These are phyloP conservation scores for Struthidea cinerea DNA, from an alignment of 2,113 vertebrate genomes.

Conservation along the genomic window DNA sequence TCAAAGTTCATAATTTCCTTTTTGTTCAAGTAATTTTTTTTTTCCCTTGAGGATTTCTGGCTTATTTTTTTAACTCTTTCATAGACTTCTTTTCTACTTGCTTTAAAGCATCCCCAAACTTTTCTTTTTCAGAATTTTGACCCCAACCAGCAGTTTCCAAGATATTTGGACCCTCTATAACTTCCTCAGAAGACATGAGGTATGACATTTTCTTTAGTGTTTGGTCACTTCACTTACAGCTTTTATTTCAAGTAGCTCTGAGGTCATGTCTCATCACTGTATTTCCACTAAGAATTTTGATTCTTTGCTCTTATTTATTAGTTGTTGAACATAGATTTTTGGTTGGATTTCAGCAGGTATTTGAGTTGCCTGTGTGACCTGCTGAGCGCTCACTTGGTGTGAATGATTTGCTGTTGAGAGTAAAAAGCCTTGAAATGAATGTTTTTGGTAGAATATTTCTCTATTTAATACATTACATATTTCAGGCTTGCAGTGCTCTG, in stretches of 20 bases:
- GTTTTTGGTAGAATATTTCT: neutral
- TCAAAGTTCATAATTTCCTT: neutral
- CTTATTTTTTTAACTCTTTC: neutral
- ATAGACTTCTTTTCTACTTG: neutral
- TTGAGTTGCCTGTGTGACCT: neutral
- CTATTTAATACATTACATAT: neutral
- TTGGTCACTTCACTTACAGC: neutral
- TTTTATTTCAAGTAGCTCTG: neutral
- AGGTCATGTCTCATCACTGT: neutral
- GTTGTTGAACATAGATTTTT: neutral
- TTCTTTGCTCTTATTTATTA: neutral
- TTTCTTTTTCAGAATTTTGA: slow-evolving; percentile 77
- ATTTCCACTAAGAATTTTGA: neutral
- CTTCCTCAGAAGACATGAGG: slow-evolving; percentile 79
- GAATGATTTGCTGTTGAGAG: neutral
- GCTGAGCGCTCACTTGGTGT: neutral
- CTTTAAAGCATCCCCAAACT: neutral
- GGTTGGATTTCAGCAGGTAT: neutral
- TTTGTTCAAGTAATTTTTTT: neutral
- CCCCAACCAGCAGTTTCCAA: slow-evolving; percentile 74
- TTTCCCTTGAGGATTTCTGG: neutral
- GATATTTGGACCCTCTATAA: slow-evolving; percentile 82
- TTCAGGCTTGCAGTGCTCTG: neutral
- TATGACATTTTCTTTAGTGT: slow-evolving; percentile 56
- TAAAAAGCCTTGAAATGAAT: neutral